Evolutionary conservation across 2,113 vertebrate genomes (phyloP).

Genomic region (Ceyx margarethae): DNA sequence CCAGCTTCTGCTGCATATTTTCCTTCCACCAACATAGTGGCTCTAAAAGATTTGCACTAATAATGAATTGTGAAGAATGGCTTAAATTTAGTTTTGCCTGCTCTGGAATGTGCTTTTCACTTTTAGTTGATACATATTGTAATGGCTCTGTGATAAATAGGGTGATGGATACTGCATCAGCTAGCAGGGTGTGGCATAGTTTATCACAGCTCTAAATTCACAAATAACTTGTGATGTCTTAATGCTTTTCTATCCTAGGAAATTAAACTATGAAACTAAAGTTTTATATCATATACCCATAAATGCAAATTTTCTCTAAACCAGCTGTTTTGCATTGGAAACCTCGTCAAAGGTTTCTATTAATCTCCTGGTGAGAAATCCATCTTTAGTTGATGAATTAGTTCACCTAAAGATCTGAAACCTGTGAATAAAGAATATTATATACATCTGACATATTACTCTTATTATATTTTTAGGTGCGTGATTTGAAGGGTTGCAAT

Average conservation of each 20-base stretch:
- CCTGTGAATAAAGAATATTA: not conserved
- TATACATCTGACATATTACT: not conserved
- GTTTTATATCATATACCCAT: not conserved
- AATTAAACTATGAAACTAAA: not conserved
- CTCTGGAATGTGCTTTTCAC: not conserved
- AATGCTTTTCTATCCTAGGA: not conserved
- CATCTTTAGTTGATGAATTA: not conserved
- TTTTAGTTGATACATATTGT: not conserved
- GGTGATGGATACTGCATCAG: no score
- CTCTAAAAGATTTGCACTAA: no score
- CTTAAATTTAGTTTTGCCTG: no score
- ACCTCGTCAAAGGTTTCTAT: not conserved
- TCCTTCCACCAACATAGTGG: no score
- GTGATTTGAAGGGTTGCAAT: not conserved
- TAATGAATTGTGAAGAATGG: no score
- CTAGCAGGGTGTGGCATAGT: no score
- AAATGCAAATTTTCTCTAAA: not conserved
- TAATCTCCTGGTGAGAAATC: not conserved
- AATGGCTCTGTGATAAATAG: not conserved
- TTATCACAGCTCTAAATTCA: not conserved
- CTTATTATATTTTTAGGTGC: not conserved
- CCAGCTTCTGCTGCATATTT: no score
- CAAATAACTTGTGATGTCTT: not conserved
- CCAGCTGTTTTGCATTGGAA: not conserved
- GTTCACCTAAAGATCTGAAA: not conserved